Percentiles rank a stretch among this genome's conserved stretches.
phyloP scores from a whole-genome alignment of 1,140 invertebrate genomes.

The Lutraria rhynchaena region DNA sequence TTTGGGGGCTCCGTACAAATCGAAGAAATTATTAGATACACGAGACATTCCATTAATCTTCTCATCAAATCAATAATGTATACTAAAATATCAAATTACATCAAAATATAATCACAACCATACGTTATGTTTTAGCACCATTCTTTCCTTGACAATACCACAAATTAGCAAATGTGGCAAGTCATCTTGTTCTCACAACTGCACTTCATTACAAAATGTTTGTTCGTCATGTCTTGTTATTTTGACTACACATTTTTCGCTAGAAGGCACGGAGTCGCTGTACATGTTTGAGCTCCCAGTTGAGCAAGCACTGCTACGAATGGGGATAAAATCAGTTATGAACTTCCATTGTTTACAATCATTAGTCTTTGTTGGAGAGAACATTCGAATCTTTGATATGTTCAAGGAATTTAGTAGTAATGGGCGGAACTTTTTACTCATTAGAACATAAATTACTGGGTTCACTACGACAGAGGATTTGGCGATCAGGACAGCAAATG shows the following conservation, averaged over 20 bases:
- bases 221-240: background rate
- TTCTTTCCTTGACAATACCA: no score
- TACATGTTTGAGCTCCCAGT: background rate
- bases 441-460: slow-evolving; percentile 25
- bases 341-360: background rate
- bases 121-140: no score
- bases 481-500: slow-evolving; percentile 9
- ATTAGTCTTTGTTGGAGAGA: background rate
- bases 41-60: no score
- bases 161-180: no score
- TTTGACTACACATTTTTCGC: background rate
- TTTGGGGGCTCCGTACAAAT: no score
- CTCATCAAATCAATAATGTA: no score
- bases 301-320: background rate
- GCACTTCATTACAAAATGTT: background rate
- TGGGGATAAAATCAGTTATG: background rate
- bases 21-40: no score
- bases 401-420: slow-evolving; percentile 12
- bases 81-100: no score
- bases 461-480: slow-evolving; percentile 36
- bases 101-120: no score
- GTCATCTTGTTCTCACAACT: background rate
- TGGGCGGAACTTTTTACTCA: slow-evolving; percentile 31
- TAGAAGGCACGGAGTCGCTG: background rate
- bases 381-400: background rate